phyloP scores from a whole-genome alignment of 2,888 invertebrate species.

The Sinotaia quadrata region DNA sequence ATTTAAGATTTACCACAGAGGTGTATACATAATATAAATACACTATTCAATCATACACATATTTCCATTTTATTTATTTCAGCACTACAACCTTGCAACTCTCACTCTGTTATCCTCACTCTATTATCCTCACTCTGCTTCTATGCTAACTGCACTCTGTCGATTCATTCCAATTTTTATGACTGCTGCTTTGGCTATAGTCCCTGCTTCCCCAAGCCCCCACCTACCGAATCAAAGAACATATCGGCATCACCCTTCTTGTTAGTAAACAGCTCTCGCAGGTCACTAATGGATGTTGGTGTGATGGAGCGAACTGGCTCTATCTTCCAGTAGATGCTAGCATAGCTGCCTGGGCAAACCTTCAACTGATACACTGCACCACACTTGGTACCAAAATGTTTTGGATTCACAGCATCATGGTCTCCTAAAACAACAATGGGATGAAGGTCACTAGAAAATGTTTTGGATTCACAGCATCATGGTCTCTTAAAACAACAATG shows the following conservation, averaged over 20 bases:
- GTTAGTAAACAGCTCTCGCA: slow-evolving; percentile 41
- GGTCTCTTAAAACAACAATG: slow-evolving; percentile 38
- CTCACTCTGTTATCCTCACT: too few species aligned
- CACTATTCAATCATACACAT: too few species aligned
- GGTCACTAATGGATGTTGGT: slow-evolving; percentile 21
- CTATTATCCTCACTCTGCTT: too few species aligned
- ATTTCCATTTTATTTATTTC: too few species aligned
- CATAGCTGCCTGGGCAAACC: slow-evolving; percentile 42
- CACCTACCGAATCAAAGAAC: slow-evolving; percentile 54
- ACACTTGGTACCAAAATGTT: slow-evolving; percentile 56
- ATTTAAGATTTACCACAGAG: too few species aligned
- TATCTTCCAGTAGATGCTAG: slow-evolving; percentile 38
- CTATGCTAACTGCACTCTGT: too few species aligned
- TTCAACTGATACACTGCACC: slow-evolving; percentile 51
- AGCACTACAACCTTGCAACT: too few species aligned
- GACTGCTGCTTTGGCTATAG: too few species aligned
- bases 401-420: slow-evolving; percentile 36
- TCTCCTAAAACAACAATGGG: slow-evolving; percentile 40
- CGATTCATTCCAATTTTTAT: too few species aligned
- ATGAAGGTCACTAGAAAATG: too few species aligned
- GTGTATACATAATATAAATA: too few species aligned
- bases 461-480: slow-evolving; percentile 35
- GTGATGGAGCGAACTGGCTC: slow-evolving; percentile 11
- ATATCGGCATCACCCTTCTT: slow-evolving; percentile 52
- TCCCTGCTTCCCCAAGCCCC: too few species aligned